A percentile compares a stretch with the other conserved stretches of the same genome.
phyloP scores from a whole-genome alignment of 2,797 vertebrate species.

The Synanceia verrucosa region DNA sequence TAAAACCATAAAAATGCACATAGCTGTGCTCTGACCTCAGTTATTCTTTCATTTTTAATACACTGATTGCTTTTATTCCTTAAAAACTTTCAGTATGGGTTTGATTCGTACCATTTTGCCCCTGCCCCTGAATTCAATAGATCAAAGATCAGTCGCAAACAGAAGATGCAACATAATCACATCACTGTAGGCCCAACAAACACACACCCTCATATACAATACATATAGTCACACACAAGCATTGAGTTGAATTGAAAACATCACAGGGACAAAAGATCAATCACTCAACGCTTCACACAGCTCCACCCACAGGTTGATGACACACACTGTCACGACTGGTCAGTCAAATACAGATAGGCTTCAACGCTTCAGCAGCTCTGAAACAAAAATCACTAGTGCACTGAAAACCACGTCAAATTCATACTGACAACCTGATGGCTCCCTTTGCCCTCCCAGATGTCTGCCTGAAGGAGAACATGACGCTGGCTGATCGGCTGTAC shows the following conservation, averaged over 20 bases:
- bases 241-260: neutral
- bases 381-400: neutral
- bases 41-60: neutral
- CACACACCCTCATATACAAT: neutral
- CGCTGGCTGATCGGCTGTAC: conserved; percentile 92
- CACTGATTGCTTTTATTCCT: neutral
- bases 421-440: conserved; percentile 38
- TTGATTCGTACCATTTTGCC: neutral
- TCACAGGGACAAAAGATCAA: conserved; percentile 35
- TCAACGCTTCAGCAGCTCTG: neutral
- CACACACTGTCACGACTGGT: conserved; percentile 43
- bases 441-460: conserved; percentile 84
- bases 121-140: neutral
- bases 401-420: neutral
- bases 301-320: conserved; percentile 17
- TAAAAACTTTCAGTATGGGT: neutral
- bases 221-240: neutral
- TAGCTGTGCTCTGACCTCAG: neutral
- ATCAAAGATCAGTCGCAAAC: conserved; percentile 25
- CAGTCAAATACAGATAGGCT: neutral
- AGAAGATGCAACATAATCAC: conserved; percentile 23
- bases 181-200: conserved; percentile 12
- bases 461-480: conserved; percentile 96
- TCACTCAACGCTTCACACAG: neutral
- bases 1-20: neutral